Conservation (phyloP, 2,888 invertebrate genomes). For the Drosophila emarginata region DNA sequence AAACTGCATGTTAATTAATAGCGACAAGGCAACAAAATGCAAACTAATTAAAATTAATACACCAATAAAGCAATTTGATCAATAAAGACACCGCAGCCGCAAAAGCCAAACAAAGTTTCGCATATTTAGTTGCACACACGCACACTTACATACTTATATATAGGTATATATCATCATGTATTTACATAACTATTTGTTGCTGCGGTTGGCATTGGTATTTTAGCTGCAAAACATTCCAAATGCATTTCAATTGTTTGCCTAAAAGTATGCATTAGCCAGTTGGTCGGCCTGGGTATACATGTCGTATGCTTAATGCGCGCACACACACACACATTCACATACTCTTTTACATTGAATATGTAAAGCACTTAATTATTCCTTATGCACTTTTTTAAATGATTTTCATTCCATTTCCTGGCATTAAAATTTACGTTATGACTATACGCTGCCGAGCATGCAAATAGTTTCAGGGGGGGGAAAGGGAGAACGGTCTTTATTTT, state of each 20-base stretch:
- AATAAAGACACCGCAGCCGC: conserved; percentile 43
- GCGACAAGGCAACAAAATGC: conserved; percentile 46
- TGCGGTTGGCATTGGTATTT: conserved; percentile 29
- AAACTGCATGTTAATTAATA: conserved; percentile 65
- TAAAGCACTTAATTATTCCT: conserved; percentile 67
- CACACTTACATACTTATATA: conserved; percentile 4
- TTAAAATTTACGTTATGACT: conserved; percentile 6
- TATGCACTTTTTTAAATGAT: conserved; percentile 53
- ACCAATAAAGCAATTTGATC: conserved; percentile 61
- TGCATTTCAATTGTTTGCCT: conserved; percentile 22
- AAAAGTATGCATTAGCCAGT: conserved; percentile 28
- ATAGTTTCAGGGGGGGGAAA: conserved; percentile 56
- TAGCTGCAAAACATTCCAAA: conserved; percentile 21
- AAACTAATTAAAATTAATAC: conserved; percentile 70
- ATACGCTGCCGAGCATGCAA: conserved; percentile 41
- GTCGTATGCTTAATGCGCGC: conserved; percentile 44
- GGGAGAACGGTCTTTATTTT: conserved; percentile 2
- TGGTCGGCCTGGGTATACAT: conserved; percentile 11
- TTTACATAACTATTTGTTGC: conserved; percentile 30
- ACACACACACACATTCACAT: conserved; percentile 10
- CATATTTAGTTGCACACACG: conserved; percentile 16
- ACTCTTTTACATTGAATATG: conserved; percentile 19
- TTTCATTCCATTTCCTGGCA: conserved; percentile 48
- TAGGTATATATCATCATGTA: not conserved
- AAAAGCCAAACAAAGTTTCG: conserved; percentile 15